A percentile compares a stretch with the other conserved stretches of the same genome.
phyloP scores from a whole-genome alignment of 2,113 vertebrate species.

The Ochotona princeps region DNA sequence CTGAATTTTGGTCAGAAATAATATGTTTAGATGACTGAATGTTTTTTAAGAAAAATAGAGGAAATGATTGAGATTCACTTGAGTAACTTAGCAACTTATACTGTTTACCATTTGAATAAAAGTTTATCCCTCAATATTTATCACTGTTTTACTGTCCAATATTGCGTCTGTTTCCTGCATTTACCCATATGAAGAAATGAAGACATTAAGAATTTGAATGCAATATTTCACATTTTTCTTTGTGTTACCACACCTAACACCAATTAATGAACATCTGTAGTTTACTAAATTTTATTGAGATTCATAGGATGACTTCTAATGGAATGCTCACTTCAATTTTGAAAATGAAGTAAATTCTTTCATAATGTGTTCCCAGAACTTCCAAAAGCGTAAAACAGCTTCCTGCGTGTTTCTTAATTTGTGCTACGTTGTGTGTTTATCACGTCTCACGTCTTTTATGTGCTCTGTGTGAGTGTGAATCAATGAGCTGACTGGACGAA shows the following conservation, averaged over 20 bases:
- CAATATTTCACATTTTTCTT: not conserved
- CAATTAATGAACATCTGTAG: not conserved
- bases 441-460: not conserved
- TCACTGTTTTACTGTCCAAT: not conserved
- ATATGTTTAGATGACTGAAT: conserved; percentile 31
- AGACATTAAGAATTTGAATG: not conserved
- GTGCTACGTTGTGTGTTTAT: not conserved
- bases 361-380: not conserved
- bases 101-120: not conserved
- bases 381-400: not conserved
- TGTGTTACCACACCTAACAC: not conserved
- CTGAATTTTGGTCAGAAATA: not conserved
- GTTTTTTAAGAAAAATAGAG: conserved; percentile 45
- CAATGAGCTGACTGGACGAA: not conserved
- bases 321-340: not conserved
- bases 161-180: not conserved
- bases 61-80: not conserved
- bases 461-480: not conserved
- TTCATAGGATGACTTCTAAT: not conserved
- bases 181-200: not conserved
- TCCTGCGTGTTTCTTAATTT: not conserved
- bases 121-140: not conserved
- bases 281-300: not conserved
- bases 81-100: not conserved
- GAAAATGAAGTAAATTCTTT: not conserved